Evolutionary conservation across 2,797 vertebrate species (phyloP), one percentile per base, ranked within the genome.

Genomic region (Pseudotriccus pelzelni): DNA sequence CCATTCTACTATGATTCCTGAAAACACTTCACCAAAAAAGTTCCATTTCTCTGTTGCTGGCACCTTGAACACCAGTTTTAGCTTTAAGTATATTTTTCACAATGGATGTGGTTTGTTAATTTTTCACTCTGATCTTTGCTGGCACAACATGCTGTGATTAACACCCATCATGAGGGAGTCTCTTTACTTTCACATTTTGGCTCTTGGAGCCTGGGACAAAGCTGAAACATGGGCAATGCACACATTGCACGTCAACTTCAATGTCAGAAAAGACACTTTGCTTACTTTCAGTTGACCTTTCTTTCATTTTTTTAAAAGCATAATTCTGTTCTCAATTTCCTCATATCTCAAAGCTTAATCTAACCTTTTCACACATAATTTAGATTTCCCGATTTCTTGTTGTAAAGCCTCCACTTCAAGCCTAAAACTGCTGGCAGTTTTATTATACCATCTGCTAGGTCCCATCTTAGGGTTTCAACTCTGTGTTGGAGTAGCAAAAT

Each of bases 371-470:
- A 6, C 50, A 60, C 4, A 1, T 32, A 67, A 91, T 76, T 88
- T 56, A 90, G 28, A 82, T 68, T 74, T 93, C 66, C 66, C 78
- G 19, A 91, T 82, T 89, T 82, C 88, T 87, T 67, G 12, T 37
- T 86, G 79, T 47, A 90, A 93, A 92, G 56, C 16, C 44, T 94
- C 59, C 55, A 62, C 50, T 88, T 84, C 14, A 53, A 91, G 63
- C 59, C 55, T 70, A n/a, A 36, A 93, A 90, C 70, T 93, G 73
- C 66, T 84, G 79, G 90, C 63, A 89, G 63, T 69, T 94, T 66
- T 68, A 47, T 87, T 80, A 82, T 4, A 82, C 86, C 90, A 95
- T 87, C 91, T 94, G 86, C 59, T 82, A 92, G 37, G 63, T 82
- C 70, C 41, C 30, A 28, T 64, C 69, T 60, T 32, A 52, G 22